These are phyloP conservation scores for Holotrichia oblita DNA, from an alignment of 1,140 invertebrate genomes.

Conservation along the genomic window DNA sequence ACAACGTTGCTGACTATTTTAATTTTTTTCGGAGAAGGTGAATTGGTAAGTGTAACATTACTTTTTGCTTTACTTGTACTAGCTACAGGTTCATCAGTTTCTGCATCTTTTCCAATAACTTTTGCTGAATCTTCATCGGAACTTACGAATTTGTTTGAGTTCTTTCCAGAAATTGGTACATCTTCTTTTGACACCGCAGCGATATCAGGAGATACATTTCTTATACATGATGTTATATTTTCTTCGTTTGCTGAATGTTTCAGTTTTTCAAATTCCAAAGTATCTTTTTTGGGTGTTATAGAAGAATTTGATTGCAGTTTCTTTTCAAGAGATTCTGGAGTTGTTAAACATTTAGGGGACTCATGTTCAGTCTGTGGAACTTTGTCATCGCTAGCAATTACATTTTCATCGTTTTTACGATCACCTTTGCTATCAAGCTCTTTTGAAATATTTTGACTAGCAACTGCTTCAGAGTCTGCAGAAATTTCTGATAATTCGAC, in stretches of 20 bases:
- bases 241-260: too few species aligned
- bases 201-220: not conserved
- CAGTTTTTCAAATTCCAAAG: not conserved
- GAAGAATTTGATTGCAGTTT: not conserved
- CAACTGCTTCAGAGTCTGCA: not conserved
- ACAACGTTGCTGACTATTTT: not conserved
- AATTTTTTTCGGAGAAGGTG: not conserved
- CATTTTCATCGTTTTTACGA: not conserved
- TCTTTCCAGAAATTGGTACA: not conserved
- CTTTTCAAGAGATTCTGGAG: not conserved
- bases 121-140: not conserved
- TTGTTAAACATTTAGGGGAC: not conserved
- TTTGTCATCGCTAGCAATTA: not conserved
- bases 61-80: slow-evolving; percentile 23
- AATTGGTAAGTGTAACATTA: not conserved
- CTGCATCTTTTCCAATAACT: not conserved
- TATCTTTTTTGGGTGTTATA: not conserved
- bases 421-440: not conserved
- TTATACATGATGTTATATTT: too few species aligned
- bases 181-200: not conserved
- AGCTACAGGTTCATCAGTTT: slow-evolving; percentile 21
- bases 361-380: not conserved
- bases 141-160: not conserved
- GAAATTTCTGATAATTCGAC: not conserved
- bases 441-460: not conserved